phyloP scores from a whole-genome alignment of 2,113 vertebrate genomes.

The Columba janthina region DNA sequence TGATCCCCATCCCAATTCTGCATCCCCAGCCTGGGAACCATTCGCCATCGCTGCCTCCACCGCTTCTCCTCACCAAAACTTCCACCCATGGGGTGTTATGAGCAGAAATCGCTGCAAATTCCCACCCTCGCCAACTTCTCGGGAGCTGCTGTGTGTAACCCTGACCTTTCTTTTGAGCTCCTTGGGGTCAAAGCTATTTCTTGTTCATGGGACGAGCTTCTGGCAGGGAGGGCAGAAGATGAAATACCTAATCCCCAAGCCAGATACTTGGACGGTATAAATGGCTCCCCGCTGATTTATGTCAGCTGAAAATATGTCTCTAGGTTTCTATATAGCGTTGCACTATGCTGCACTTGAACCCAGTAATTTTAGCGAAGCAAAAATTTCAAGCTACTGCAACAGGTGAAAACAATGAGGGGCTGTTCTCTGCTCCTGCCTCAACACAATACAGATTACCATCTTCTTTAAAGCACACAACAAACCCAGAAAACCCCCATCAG shows the following conservation, averaged over 20 bases:
- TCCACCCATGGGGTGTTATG: not conserved
- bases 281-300: not conserved
- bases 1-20: not conserved
- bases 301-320: not conserved
- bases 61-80: too few species aligned
- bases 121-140: not conserved
- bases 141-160: not conserved
- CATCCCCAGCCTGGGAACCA: not conserved
- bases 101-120: not conserved
- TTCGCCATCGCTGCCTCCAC: rapidly evolving
- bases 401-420: constrained; percentile 40
- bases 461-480: not conserved
- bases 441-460: not conserved
- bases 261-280: not conserved
- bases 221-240: not conserved
- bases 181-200: not conserved
- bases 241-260: not conserved
- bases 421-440: constrained; percentile 13
- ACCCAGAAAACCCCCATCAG: not conserved
- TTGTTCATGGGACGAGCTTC: not conserved
- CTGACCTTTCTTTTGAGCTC: not conserved
- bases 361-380: constrained; percentile 60
- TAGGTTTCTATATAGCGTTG: not conserved
- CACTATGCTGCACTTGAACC: constrained; percentile 65
- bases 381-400: constrained; percentile 74